Base-by-base conservation (phyloP, 2,113 vertebrate species). In the Pomatostomus ruficeps region DNA sequence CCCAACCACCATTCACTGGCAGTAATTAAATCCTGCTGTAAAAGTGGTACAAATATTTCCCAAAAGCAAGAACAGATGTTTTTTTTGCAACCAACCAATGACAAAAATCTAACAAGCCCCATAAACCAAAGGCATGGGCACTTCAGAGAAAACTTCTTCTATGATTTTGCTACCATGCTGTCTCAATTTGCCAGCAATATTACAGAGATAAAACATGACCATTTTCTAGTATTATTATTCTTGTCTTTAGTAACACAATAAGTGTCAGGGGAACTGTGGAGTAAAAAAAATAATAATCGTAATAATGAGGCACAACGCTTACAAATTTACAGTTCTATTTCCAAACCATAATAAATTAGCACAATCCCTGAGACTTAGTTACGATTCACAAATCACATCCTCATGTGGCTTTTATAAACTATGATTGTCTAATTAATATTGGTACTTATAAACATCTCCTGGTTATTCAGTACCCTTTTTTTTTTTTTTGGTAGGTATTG, bases 21-120 rank as follows among this genome's bases (percentile, higher is more conserved):
- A 97, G 94, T 98, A 98, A 98, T 98, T 97, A 98, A 98, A 97
- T 97, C 98, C 98, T 85, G 95, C 97, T 98, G 98, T 96, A 96
- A 97, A 98, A 97, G 92, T 96, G 92, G 96, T 98, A 96, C 95
- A 97, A 97, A 96, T 98, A 97, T 97, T 98, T 98, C 90, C 94
- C 94, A 94, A 85, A 98, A 98, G 96, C 89, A 86, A 93, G 97
- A 98, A 96, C 98, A 98, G 98, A 98, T 98, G 97, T 97, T 89
- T 94, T 42, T 97, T 95, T 95, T 97, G 96, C 96, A 97, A 96
- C 70, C 71, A 89, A 93, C 87, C 88, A 84, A 95, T 88, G 93
- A 95, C 2, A 4, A 95, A 97, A 96, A 97, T 67, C 96, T 97
- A 97, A 96, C 97, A 96, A 91, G 78, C 88, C 91, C 92, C 88